Base-by-base conservation (phyloP, 2,888 invertebrate species). In the Eumacrocentrus americanus region DNA sequence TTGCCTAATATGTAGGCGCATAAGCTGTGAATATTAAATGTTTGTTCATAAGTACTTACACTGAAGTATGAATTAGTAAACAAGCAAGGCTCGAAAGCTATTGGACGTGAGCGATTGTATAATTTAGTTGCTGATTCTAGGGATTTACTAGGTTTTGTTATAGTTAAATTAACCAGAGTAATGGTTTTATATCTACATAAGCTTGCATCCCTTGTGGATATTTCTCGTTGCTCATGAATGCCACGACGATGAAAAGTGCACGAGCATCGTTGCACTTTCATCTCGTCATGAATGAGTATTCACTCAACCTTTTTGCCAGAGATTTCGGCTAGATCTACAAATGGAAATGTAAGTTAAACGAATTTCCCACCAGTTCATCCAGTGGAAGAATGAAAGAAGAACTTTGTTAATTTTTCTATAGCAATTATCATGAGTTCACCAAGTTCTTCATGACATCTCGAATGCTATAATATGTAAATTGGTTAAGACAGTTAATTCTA, bases 181-280 rank as follows among this genome's bases (percentile, higher is more conserved):
- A n/a, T n/a, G n/a, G n/a, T n/a, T n/a, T n/a, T n/a, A n/a, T n/a
- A 42, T 42, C 2, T 9, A 1, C 9, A 18, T 20, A 20, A 6
- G 9, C 38, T 9, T 5, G 5, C 20, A 42, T 9, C 7, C 7
- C 20, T 42, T 16, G 16, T 42, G 20, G 20, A 42, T 42, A 42
- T 42, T 42, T 42, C 18, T 16, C 16, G 20, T 42, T 18, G 42
- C 42, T 42, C 42, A 42, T 42, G 42, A 42, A 46, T 46, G 29
- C 29, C 29, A 25, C 12, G 23, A 42, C 42, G 42, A 42, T 46
- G 46, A 46, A 25, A 25, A 46, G 46, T 46, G 7, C 46, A 6
- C 22, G 23, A 37, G 51, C 38, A 52, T 38, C 37, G 51, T 52
- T 52, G 38, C 51, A 12, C 23, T 38, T 14, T 23, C 23, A 52